Evolutionary conservation across 2,797 vertebrate genomes (phyloP).

Genomic region (Premnoplex brunnescens): DNA sequence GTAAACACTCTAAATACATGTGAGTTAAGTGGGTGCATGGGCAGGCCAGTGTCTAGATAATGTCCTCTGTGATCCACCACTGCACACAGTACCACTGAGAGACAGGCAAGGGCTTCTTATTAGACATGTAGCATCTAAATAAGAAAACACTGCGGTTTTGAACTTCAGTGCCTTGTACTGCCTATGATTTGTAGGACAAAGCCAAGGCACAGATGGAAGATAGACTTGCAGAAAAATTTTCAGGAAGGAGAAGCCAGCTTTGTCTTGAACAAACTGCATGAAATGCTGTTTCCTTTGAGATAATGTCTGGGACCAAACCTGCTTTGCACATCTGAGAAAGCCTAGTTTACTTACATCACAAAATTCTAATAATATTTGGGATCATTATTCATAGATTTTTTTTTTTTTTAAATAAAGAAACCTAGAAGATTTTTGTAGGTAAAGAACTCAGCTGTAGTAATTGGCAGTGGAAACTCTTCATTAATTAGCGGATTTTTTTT

Average conservation of each 20-base stretch:
- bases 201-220: slow-evolving; percentile 77
- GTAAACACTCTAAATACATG: background rate
- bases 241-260: slow-evolving; percentile 74
- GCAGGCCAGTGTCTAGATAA: background rate
- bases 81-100: background rate
- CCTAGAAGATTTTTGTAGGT: slow-evolving; percentile 38
- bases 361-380: slow-evolving; percentile 56
- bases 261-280: slow-evolving; percentile 77
- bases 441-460: slow-evolving; percentile 74
- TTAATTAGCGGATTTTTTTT: slow-evolving; percentile 73
- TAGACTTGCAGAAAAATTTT: slow-evolving; percentile 73
- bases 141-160: slow-evolving; percentile 9
- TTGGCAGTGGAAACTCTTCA: slow-evolving; percentile 77
- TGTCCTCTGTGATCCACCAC: background rate
- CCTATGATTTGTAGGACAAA: slow-evolving; percentile 66
- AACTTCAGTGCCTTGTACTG: slow-evolving; percentile 62
- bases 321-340: slow-evolving; percentile 55
- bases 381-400: slow-evolving; percentile 52
- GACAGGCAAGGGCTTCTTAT: background rate
- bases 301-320: slow-evolving; percentile 66
- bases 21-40: background rate
- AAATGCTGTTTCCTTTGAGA: slow-evolving; percentile 75
- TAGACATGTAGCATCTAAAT: background rate
- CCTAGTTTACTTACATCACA: slow-evolving; percentile 23
- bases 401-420: background rate